Evolutionary conservation across 2,113 vertebrate genomes (phyloP).

Genomic region (Strix uralensis): DNA sequence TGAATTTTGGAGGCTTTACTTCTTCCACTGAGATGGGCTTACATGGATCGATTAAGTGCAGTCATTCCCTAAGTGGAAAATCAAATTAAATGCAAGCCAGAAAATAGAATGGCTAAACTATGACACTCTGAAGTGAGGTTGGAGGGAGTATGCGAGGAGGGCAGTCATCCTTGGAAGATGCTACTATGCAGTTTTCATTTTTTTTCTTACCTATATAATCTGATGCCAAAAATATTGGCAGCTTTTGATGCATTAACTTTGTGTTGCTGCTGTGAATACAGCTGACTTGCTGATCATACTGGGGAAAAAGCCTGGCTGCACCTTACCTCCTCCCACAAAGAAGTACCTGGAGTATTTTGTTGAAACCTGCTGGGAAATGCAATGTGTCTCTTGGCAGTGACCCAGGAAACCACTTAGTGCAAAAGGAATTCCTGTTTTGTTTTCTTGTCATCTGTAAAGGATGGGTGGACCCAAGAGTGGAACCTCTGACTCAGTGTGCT

Average conservation of each 20-base stretch:
- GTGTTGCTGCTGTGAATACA: background rate
- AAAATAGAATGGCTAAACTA: background rate
- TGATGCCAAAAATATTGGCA: background rate
- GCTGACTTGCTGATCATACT: background rate
- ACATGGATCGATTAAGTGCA: conserved; percentile 9
- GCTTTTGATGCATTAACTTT: background rate
- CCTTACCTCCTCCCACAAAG: background rate
- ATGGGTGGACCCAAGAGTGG: accelerated
- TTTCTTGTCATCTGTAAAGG: background rate
- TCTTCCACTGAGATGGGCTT: conserved; percentile 14
- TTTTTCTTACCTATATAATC: background rate
- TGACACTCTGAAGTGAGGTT: background rate
- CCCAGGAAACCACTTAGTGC: background rate
- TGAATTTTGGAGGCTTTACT: conserved; percentile 26
- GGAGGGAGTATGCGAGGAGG: background rate
- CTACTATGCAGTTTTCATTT: background rate
- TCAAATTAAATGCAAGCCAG: conserved; percentile 14
- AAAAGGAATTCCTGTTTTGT: background rate
- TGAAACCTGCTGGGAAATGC: background rate
- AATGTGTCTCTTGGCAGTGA: background rate
- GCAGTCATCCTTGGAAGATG: background rate
- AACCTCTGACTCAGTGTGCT: background rate
- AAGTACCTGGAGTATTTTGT: background rate
- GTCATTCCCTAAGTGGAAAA: background rate
- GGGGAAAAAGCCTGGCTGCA: background rate